These are phyloP conservation scores for Pseudopodoces humilis DNA, from an alignment of 2,113 vertebrate genomes.

Conservation along the genomic window DNA sequence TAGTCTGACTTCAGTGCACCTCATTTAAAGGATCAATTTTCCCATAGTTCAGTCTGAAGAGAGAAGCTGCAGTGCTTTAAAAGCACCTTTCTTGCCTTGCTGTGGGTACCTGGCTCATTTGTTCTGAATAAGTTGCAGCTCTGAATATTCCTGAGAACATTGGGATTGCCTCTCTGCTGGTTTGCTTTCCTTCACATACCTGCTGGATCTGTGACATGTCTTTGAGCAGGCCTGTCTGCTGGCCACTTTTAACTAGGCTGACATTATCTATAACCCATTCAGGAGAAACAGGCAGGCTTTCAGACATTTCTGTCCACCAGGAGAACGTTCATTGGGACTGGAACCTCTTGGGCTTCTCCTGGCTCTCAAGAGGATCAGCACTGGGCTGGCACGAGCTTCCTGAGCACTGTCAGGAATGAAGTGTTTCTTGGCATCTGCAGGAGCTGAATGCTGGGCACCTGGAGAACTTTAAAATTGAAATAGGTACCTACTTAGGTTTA, in stretches of 20 bases:
- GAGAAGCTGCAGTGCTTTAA: not conserved
- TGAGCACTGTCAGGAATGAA: not conserved
- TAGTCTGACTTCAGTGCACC: not conserved
- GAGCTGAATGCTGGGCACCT: not conserved
- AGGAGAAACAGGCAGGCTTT: not conserved
- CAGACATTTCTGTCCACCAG: not conserved
- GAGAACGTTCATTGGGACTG: accelerated
- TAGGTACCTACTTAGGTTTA: slow-evolving; percentile 27
- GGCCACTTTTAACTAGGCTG: not conserved
- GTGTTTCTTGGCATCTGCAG: not conserved
- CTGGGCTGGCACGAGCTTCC: accelerated
- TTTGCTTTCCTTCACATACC: accelerated
- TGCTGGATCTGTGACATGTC: not conserved
- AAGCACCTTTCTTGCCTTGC: not conserved
- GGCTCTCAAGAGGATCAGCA: not conserved
- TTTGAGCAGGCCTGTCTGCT: not conserved
- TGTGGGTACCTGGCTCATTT: not conserved
- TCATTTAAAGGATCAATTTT: not conserved
- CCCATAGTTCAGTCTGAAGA: not conserved
- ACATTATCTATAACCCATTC: not conserved
- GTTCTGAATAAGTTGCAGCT: not conserved
- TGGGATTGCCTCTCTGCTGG: not conserved
- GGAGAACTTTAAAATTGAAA: slow-evolving; percentile 36
- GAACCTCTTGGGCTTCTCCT: not conserved
- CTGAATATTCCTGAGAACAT: not conserved